phyloP scores from a whole-genome alignment of 2,113 vertebrate genomes.

The Oreochromis tanganicae region DNA sequence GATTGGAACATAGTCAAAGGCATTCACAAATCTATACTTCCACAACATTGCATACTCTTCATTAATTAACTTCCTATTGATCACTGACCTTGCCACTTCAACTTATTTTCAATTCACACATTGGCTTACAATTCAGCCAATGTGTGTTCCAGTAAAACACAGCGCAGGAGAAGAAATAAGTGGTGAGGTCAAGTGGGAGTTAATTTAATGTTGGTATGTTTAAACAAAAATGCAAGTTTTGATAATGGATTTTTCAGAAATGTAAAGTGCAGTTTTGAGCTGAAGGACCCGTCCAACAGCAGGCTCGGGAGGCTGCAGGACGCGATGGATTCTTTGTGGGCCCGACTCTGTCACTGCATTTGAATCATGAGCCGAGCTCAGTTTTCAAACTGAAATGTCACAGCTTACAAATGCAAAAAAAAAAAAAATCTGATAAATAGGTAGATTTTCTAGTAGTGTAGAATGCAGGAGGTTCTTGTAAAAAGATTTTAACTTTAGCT shows the following conservation, averaged over 20 bases:
- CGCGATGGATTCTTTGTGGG: not conserved
- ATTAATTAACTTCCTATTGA: constrained; percentile 77
- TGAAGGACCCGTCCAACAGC: constrained; percentile 12
- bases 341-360: not conserved
- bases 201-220: not conserved
- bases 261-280: constrained; percentile 3
- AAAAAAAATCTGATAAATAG: not conserved
- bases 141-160: constrained; percentile 2
- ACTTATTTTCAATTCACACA: constrained; percentile 56
- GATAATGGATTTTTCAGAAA: constrained; percentile 18
- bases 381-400: not conserved
- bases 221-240: constrained; percentile 2
- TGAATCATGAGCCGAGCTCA: not conserved
- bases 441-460: not conserved
- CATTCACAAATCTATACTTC: constrained; percentile 68
- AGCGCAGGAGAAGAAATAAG: not conserved
- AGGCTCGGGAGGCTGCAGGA: not conserved
- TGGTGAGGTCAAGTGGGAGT: constrained; percentile 8
- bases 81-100: constrained; percentile 61
- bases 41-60: constrained; percentile 62
- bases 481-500: not conserved
- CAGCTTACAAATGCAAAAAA: not conserved
- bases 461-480: not conserved
- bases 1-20: constrained; percentile 52
- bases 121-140: constrained; percentile 25